Evolutionary conservation across 2,797 vertebrate species (phyloP).

Genomic region (Sylvia borin): DNA sequence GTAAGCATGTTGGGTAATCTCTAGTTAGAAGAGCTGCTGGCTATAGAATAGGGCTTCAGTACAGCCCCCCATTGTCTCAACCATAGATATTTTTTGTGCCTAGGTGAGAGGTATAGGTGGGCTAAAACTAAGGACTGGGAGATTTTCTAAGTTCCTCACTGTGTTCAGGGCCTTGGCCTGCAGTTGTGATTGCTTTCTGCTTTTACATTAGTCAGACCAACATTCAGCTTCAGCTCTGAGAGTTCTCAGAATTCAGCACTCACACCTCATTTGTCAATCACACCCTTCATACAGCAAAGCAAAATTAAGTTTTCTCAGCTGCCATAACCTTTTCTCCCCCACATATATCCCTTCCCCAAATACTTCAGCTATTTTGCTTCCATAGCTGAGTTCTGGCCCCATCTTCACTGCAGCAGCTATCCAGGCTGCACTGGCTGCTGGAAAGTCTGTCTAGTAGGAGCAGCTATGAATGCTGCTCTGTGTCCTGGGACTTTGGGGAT

Average conservation of each 20-base stretch:
- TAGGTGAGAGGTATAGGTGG: neutral
- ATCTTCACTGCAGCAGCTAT: neutral
- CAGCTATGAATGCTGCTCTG: neutral
- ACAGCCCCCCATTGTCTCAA: neutral
- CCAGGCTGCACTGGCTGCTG: neutral
- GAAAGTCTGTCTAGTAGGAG: neutral
- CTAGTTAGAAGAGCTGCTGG: neutral
- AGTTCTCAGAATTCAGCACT: neutral
- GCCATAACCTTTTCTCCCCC: neutral
- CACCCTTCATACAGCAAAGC: neutral
- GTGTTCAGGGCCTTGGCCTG: neutral
- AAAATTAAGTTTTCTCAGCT: constrained; percentile 14
- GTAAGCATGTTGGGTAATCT: neutral
- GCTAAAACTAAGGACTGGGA: neutral
- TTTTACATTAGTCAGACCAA: neutral
- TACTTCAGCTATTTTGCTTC: neutral
- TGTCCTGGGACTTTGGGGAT: neutral
- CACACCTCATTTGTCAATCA: constrained; percentile 14
- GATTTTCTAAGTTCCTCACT: neutral
- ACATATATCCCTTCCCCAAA: neutral
- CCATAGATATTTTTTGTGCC: neutral
- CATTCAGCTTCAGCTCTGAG: neutral
- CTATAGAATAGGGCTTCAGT: neutral
- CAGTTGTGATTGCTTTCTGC: neutral
- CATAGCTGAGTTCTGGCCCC: neutral